These are phyloP conservation scores for Amazona guildingii DNA, from an alignment of 2,113 vertebrate genomes.

Conservation along the genomic window DNA sequence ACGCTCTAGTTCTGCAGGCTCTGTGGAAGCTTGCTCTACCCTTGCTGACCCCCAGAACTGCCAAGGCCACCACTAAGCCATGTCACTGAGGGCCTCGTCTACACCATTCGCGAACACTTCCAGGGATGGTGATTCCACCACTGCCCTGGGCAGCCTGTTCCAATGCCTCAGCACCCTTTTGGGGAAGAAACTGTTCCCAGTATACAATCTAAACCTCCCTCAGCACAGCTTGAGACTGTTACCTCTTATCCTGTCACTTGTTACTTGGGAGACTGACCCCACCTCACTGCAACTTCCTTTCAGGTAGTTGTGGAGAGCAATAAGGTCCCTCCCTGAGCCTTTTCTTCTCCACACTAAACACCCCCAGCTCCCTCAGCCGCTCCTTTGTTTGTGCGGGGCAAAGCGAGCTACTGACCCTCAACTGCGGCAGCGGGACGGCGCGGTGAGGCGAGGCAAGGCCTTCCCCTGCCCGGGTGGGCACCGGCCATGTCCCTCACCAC, in stretches of 20 bases:
- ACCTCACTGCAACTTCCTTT: background rate
- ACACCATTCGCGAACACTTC: background rate
- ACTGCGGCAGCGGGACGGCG: background rate
- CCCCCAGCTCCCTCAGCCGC: background rate
- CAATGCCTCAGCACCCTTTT: background rate
- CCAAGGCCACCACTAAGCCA: background rate
- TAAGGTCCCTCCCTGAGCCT: background rate
- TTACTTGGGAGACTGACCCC: background rate
- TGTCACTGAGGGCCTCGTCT: background rate
- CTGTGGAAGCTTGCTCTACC: background rate
- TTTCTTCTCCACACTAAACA: background rate
- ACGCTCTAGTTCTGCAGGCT: background rate
- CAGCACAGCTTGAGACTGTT: accelerated
- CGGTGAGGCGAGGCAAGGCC: background rate
- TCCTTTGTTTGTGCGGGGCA: too few relatives aligned
- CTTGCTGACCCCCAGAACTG: background rate
- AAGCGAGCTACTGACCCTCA: background rate
- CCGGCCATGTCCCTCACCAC: background rate
- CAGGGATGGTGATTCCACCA: background rate
- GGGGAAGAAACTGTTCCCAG: accelerated
- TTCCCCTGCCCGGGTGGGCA: background rate
- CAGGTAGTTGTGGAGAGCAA: background rate
- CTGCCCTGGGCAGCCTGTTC: background rate
- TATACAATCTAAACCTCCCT: accelerated
- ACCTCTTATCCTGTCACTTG: accelerated